A percentile compares a stretch with the other conserved stretches of the same genome.
These are phyloP conservation scores for Tiliacea aurago DNA, from an alignment of 2,888 invertebrate genomes.

Conservation along the genomic window DNA sequence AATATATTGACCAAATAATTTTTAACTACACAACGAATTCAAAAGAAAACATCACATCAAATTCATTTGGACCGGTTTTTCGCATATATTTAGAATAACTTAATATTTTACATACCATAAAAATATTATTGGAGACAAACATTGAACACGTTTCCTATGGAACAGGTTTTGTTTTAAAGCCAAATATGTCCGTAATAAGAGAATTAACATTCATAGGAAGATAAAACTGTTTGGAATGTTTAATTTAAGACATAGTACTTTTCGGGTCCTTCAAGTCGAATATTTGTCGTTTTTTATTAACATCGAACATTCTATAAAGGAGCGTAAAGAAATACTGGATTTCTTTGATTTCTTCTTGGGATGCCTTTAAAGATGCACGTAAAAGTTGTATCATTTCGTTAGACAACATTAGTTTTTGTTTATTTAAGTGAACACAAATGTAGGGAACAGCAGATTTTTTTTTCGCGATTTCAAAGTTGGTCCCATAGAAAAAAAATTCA, in stretches of 20 bases:
- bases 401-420: too few relatives aligned
- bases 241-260: neutral
- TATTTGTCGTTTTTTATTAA: neutral
- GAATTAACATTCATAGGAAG: constrained; percentile 2
- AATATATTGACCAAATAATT: neutral
- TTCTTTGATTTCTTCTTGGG: neutral
- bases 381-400: too few relatives aligned
- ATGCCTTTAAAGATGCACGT: neutral
- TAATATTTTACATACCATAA: constrained; percentile 6
- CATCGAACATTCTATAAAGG: neutral
- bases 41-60: neutral
- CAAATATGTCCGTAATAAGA: neutral
- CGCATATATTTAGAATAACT: constrained; percentile 25
- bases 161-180: constrained; percentile 36
- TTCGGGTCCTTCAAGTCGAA: neutral
- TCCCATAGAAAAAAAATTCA: too few relatives aligned
- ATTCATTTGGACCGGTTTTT: constrained; percentile 14
- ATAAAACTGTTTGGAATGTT: constrained; percentile 3
- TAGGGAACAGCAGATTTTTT: too few relatives aligned
- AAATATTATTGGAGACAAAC: neutral
- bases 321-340: neutral
- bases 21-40: neutral
- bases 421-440: too few relatives aligned
- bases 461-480: too few relatives aligned
- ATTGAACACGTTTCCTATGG: neutral